Evolutionary conservation across 2,888 invertebrate genomes (phyloP).

Genomic region (Athalia rosae): DNA sequence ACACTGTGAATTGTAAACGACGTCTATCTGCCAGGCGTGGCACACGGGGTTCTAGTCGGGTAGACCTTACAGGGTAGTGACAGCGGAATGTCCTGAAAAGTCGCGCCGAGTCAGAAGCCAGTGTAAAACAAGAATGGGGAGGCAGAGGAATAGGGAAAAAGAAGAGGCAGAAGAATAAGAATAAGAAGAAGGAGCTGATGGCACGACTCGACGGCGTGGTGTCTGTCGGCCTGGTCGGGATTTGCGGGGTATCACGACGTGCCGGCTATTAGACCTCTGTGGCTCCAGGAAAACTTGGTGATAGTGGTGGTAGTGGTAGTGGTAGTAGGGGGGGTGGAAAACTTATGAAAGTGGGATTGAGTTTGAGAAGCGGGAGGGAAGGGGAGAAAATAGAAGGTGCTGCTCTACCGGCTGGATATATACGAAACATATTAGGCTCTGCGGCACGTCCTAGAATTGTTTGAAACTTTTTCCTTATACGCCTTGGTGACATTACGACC

Average conservation of each 20-base stretch:
- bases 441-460: constrained; percentile 64
- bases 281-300: constrained; percentile 64
- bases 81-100: too few relatives aligned
- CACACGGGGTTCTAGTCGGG: too few relatives aligned
- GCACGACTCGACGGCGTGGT: background rate
- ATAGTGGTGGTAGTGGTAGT: too few relatives aligned
- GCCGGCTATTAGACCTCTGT: constrained; percentile 64
- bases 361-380: constrained; percentile 56
- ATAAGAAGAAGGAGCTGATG: too few relatives aligned
- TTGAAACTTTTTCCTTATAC: constrained; percentile 58
- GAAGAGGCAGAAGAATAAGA: too few relatives aligned
- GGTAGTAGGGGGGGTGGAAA: constrained; percentile 38
- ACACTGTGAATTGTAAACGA: too few relatives aligned
- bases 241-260: constrained; percentile 49
- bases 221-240: constrained; percentile 4
- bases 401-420: constrained; percentile 52
- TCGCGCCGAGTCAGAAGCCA: too few relatives aligned
- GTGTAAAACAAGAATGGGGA: too few relatives aligned
- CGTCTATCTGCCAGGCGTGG: too few relatives aligned
- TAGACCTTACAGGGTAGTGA: too few relatives aligned
- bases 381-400: constrained; percentile 6
- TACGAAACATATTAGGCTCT: constrained; percentile 67
- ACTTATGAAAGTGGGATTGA: constrained; percentile 69
- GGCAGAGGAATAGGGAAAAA: too few relatives aligned
- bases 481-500: constrained; percentile 49